phyloP scores from a whole-genome alignment of 2,113 vertebrate genomes.

The Colinus virginianus region DNA sequence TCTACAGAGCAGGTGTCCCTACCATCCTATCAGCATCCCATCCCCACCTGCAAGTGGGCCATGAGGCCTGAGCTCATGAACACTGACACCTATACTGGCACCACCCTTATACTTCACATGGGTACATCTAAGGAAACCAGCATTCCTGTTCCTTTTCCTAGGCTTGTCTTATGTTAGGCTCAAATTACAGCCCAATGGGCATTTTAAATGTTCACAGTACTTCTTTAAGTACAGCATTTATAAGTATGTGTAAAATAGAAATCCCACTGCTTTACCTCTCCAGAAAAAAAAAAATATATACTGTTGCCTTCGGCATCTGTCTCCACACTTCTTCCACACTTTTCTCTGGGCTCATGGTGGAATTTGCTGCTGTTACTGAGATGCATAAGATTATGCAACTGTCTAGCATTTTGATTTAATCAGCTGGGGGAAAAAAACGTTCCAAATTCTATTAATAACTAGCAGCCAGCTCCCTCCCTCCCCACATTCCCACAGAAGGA shows the following conservation, averaged over 20 bases:
- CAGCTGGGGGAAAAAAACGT: conserved; percentile 8
- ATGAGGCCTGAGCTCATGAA: not conserved
- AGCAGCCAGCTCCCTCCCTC: not conserved
- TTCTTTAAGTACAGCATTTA: not conserved
- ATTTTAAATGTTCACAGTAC: not conserved
- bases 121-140: not conserved
- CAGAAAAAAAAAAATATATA: not conserved
- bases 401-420: conserved; percentile 65
- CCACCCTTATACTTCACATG: not conserved
- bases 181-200: not conserved
- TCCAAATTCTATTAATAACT: conserved; percentile 60
- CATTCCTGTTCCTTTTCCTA: not conserved
- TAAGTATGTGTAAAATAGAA: not conserved
- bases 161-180: not conserved
- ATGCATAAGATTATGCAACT: conserved; percentile 43
- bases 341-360: not conserved
- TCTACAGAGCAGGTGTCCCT: not conserved
- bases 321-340: not conserved
- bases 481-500: conserved; percentile 25
- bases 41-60: not conserved
- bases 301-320: not conserved
- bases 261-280: not conserved
- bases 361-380: conserved; percentile 23
- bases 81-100: not conserved
- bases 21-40: not conserved